phyloP scores from a whole-genome alignment of 2,113 vertebrate species.

The Hystrix cristata region DNA sequence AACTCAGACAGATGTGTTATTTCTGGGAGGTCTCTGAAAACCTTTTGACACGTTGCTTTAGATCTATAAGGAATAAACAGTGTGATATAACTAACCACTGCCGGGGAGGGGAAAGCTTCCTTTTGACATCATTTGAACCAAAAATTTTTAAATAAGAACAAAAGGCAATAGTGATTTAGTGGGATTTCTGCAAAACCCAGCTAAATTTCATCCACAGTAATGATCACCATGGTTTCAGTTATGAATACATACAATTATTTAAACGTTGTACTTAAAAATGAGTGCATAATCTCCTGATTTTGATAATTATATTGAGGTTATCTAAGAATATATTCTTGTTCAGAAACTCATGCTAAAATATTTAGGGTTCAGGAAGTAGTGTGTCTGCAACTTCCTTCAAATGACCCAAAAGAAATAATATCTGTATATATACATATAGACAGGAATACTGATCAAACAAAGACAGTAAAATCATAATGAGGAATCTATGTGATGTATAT shows the following conservation, averaged over 20 bases:
- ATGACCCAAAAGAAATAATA: background rate
- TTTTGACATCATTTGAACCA: conserved; percentile 84
- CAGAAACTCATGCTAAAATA: conserved; percentile 19
- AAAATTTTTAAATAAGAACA: conserved; percentile 83
- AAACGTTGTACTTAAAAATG: conserved; percentile 19
- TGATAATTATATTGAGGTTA: background rate
- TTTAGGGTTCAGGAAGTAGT: background rate
- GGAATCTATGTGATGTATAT: background rate
- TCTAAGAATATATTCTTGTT: background rate
- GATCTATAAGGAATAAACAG: conserved; percentile 85
- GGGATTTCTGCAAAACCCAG: conserved; percentile 49
- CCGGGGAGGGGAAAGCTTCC: conserved; percentile 77
- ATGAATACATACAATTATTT: conserved; percentile 9
- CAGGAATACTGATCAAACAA: background rate
- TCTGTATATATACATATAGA: background rate
- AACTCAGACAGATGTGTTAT: conserved; percentile 86
- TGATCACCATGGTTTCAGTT: conserved; percentile 27
- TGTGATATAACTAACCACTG: conserved; percentile 78
- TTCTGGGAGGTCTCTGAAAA: conserved; percentile 85
- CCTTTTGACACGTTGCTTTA: conserved; percentile 85
- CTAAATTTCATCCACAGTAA: conserved; percentile 46
- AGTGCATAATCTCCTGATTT: conserved; percentile 40
- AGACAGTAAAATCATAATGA: background rate
- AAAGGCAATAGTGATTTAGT: conserved; percentile 75
- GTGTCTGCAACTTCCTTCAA: background rate